Evolutionary conservation across 2,113 vertebrate genomes (phyloP), one percentile per base, ranked within the genome.

Genomic region (Bostrychus sinensis): DNA sequence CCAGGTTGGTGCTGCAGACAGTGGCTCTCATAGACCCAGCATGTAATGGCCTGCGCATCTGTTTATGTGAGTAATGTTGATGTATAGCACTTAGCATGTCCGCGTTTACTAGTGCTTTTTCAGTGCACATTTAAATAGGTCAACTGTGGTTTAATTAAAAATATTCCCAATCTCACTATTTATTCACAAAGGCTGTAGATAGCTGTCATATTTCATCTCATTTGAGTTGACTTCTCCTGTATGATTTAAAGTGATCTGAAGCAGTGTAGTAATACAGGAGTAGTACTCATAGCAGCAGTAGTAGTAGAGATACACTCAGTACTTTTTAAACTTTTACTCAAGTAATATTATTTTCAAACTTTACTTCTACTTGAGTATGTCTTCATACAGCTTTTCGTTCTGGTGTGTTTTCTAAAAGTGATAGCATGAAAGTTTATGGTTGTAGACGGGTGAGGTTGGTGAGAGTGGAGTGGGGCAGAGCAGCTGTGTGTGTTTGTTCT

Each of bases 401-500:
- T n/a, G n/a, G n/a, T n/a, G n/a, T n/a, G n/a, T n/a, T n/a, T n/a
- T n/a, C n/a, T n/a, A n/a, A n/a, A n/a, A n/a, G n/a, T n/a, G n/a
- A n/a, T n/a, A 28, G 30, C 50, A 46, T 64, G 67, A 78, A 60
- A 36, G 67, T 4, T 76, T 72, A 76, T 60, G 72, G 72, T 72
- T 41, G 1, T 28, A 36, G 51, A 42, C 59, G 59, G 55, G 73
- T 12, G 1, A 75, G 57, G 62, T 57, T 64, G 80, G 72, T 82
- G 83, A 67, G 82, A 88, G 66, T 37, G 61, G 68, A 87, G 78
- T 71, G 32, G 54, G 70, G 78, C 72, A 61, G 68, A 84, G 81
- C 87, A 89, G 85, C 87, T 89, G 89, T 86, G 77, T 80, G 71
- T 91, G 81, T 87, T 89, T 87, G 86, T 86, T 88, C 80, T 86